phyloP scores from a whole-genome alignment of 1,140 invertebrate species.

The Drosophila micromelanica region DNA sequence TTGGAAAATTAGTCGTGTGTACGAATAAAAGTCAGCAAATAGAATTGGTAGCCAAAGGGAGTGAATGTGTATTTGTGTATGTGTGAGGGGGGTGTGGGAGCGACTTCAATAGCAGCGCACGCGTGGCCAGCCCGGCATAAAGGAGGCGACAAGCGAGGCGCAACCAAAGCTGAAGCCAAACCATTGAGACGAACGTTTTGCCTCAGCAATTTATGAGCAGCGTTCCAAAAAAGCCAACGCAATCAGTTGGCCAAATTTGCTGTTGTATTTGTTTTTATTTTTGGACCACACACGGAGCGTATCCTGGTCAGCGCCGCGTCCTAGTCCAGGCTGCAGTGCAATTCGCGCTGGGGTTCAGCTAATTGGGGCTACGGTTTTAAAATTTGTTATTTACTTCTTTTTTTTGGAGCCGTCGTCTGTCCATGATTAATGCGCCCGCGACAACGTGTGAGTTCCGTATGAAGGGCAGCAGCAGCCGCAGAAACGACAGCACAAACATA shows the following conservation, averaged over 20 bases:
- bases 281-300: slow-evolving; percentile 60
- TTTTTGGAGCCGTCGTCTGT: slow-evolving; percentile 39
- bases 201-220: slow-evolving; percentile 72
- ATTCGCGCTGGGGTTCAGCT: slow-evolving; percentile 46
- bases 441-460: slow-evolving; percentile 74
- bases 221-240: slow-evolving; percentile 41
- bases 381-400: slow-evolving; percentile 20
- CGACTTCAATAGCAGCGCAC: slow-evolving; percentile 65
- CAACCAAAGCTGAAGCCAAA: slow-evolving; percentile 65
- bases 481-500: slow-evolving; percentile 64
- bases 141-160: slow-evolving; percentile 80
- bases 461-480: slow-evolving; percentile 29
- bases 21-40: slow-evolving; percentile 14
- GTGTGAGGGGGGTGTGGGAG: slow-evolving; percentile 11
- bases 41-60: not conserved
- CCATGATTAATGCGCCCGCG: slow-evolving; percentile 77
- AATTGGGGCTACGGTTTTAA: slow-evolving; percentile 61
- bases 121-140: slow-evolving; percentile 77
- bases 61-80: not conserved
- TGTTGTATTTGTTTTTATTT: too few species aligned
- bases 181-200: slow-evolving; percentile 78
- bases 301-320: slow-evolving; percentile 5
- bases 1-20: slow-evolving; percentile 76
- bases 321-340: slow-evolving; percentile 40
- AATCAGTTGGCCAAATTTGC: slow-evolving; percentile 4